A percentile compares a stretch with the other conserved stretches of the same genome.
Conservation (phyloP, 2,888 invertebrate species). For the Ennomos quercinarius region DNA sequence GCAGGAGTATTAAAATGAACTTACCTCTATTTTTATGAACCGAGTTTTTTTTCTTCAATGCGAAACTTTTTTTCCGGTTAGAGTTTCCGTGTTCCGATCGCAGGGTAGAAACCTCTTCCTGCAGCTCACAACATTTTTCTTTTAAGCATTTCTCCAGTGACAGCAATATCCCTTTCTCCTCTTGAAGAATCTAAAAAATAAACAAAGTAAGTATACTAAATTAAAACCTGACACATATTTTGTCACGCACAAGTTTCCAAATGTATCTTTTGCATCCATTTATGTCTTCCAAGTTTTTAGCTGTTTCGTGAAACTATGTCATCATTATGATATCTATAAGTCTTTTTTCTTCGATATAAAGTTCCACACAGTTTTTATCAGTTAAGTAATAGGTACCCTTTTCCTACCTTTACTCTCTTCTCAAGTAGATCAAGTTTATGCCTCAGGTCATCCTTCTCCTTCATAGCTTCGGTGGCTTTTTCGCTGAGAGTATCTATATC, state of each 20-base stretch:
- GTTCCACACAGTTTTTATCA: not conserved
- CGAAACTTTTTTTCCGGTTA: constrained; percentile 77
- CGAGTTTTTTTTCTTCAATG: constrained; percentile 78
- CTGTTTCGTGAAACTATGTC: not conserved
- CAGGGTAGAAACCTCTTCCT: constrained; percentile 88
- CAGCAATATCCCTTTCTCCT: constrained; percentile 90
- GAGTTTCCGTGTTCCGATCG: constrained; percentile 83
- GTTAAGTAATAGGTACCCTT: not conserved
- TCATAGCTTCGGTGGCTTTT: constrained; percentile 89
- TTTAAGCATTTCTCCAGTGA: constrained; percentile 91
- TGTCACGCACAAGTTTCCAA: too few species aligned
- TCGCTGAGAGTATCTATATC: constrained; percentile 91
- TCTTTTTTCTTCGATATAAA: too few species aligned
- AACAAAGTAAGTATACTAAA: not conserved
- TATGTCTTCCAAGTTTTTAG: too few species aligned
- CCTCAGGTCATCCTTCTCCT: constrained; percentile 87
- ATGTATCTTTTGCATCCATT: too few species aligned
- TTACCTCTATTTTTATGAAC: constrained; percentile 78
- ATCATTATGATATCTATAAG: not conserved
- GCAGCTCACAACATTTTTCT: constrained; percentile 90
- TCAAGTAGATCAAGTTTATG: constrained; percentile 89
- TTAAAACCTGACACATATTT: too few species aligned
- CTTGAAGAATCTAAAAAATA: constrained; percentile 87
- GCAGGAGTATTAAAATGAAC: not conserved
- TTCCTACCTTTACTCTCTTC: constrained; percentile 88